phyloP scores from a whole-genome alignment of 2,113 vertebrate species.

The Arenaria interpres region DNA sequence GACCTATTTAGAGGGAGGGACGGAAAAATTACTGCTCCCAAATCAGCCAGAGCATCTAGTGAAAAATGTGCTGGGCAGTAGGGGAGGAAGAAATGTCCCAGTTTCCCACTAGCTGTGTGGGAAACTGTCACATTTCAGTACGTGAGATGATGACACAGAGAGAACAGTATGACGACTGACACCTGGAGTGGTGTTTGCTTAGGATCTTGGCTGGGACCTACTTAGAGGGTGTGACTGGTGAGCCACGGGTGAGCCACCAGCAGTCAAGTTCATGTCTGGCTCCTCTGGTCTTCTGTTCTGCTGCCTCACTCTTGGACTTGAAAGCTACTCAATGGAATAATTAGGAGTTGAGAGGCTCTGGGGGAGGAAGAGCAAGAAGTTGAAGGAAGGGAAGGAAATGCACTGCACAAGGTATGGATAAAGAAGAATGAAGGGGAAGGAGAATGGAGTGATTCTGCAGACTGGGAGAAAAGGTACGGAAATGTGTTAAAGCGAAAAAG shows the following conservation, averaged over 20 bases:
- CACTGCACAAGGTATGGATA: neutral
- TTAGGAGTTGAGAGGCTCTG: neutral
- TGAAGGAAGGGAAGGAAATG: neutral
- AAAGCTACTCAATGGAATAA: neutral
- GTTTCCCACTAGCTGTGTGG: neutral
- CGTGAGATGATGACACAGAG: neutral
- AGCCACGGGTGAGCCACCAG: neutral
- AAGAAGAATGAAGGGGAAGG: neutral
- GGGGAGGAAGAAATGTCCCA: neutral
- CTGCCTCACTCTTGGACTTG: neutral
- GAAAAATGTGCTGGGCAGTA: neutral
- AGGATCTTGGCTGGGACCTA: neutral
- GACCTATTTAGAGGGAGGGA: neutral
- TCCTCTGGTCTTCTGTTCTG: neutral
- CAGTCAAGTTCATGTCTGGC: rapidly evolving
- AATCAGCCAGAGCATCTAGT: neutral
- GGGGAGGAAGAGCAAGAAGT: neutral
- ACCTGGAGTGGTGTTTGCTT: neutral
- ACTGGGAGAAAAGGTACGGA: neutral
- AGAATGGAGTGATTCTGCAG: neutral
- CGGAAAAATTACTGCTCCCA: neutral
- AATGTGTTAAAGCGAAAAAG: neutral
- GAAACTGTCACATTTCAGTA: neutral
- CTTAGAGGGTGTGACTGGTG: neutral
- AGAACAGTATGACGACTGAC: neutral